Evolutionary conservation across 2,797 vertebrate species (phyloP).

Genomic region (Lycodopsis pacificus): DNA sequence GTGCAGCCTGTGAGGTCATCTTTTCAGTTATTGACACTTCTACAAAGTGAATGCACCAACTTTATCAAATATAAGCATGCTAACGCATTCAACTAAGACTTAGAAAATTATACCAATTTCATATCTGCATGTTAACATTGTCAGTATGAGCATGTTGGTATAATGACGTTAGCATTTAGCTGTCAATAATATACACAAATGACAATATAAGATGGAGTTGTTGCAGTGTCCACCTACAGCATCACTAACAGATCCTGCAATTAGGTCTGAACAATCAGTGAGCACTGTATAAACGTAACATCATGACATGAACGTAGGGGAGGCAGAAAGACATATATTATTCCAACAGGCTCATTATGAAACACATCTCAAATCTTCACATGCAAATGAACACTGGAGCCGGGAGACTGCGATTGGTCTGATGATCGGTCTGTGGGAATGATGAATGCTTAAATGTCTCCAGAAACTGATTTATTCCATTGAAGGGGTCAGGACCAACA

Average conservation of each 20-base stretch:
- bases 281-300: not conserved
- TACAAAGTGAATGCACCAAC: not conserved
- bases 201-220: not conserved
- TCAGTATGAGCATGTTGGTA: not conserved
- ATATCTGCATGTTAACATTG: too few species aligned
- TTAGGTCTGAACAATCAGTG: not conserved
- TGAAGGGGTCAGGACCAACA: constrained; percentile 63
- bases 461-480: constrained; percentile 59
- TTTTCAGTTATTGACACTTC: not conserved
- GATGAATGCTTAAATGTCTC: constrained; percentile 42
- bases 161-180: not conserved
- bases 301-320: not conserved
- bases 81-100: too few species aligned
- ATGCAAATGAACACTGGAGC: constrained; percentile 28
- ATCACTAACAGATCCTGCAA: not conserved
- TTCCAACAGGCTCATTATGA: constrained; percentile 12
- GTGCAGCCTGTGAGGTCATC: not conserved
- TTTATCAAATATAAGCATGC: not conserved
- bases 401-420: constrained; percentile 14
- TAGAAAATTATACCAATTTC: too few species aligned
- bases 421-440: constrained; percentile 29
- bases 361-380: constrained; percentile 24
- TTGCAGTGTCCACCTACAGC: too few species aligned
- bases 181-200: not conserved
- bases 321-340: not conserved